A percentile compares a stretch with the other conserved stretches of the same genome.
These are phyloP conservation scores for Enteromius fasciolatus DNA, from an alignment of 2,797 vertebrate genomes.

Conservation along the genomic window DNA sequence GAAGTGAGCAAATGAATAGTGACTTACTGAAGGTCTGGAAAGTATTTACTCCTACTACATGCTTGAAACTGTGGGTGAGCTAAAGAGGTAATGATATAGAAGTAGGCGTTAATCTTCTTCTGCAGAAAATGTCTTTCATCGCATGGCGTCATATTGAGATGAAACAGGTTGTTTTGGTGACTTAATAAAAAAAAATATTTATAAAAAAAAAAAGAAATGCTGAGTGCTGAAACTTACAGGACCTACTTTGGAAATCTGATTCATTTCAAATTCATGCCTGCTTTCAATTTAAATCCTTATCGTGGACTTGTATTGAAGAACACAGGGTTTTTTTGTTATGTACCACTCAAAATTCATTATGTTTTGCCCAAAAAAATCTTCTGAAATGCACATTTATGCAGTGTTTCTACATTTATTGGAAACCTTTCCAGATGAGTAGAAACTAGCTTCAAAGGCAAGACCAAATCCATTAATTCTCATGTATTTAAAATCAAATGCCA, in stretches of 20 bases:
- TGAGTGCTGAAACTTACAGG: background rate
- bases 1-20: background rate
- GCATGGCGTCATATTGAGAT: background rate
- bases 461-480: background rate
- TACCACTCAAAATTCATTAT: background rate
- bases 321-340: background rate
- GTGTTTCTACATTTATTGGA: background rate
- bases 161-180: background rate
- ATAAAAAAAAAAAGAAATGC: background rate
- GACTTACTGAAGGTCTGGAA: background rate
- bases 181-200: background rate
- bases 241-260: background rate
- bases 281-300: background rate
- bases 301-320: background rate
- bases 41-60: background rate
- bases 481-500: background rate
- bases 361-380: background rate
- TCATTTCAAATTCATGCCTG: background rate
- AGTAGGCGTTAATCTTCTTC: background rate
- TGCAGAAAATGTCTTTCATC: background rate
- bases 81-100: background rate
- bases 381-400: background rate
- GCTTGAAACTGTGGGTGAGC: background rate
- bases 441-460: constrained; percentile 5
- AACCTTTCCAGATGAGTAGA: background rate